Evolutionary conservation across 2,888 invertebrate species (phyloP).

Genomic region (Incurvaria masculella): DNA sequence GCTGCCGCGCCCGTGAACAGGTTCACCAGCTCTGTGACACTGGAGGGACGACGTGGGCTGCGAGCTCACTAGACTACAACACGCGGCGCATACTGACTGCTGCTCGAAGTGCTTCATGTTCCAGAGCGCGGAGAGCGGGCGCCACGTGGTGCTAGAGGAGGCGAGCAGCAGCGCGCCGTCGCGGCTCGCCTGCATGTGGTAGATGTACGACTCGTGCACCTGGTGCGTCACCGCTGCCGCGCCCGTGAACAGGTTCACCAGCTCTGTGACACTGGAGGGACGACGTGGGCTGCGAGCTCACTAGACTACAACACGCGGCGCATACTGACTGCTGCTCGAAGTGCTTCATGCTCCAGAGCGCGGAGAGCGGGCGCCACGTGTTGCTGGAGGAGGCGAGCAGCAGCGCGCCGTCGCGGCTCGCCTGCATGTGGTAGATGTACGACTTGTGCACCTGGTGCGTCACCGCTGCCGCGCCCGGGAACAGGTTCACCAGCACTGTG

Average conservation of each 20-base stretch:
- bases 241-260: constrained; percentile 82
- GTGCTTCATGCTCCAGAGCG: constrained; percentile 71
- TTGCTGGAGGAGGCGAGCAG: constrained; percentile 83
- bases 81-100: constrained; percentile 59
- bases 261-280: constrained; percentile 88
- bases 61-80: too few species aligned
- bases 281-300: too few species aligned
- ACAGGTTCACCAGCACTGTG: constrained; percentile 83
- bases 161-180: constrained; percentile 78
- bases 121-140: constrained; percentile 82
- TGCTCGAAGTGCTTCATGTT: constrained; percentile 63
- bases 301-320: too few species aligned
- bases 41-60: too few species aligned
- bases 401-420: constrained; percentile 70
- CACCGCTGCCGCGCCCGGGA: constrained; percentile 78
- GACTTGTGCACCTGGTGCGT: constrained; percentile 81
- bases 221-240: constrained; percentile 73
- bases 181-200: constrained; percentile 71
- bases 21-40: not conserved
- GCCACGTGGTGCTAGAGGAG: constrained; percentile 83
- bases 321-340: constrained; percentile 61
- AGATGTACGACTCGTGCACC: constrained; percentile 86
- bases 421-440: constrained; percentile 78
- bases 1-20: not conserved
- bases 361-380: constrained; percentile 81